Conservation (phyloP, 1,140 invertebrate genomes). For the Schlechtendalia chinensis region DNA sequence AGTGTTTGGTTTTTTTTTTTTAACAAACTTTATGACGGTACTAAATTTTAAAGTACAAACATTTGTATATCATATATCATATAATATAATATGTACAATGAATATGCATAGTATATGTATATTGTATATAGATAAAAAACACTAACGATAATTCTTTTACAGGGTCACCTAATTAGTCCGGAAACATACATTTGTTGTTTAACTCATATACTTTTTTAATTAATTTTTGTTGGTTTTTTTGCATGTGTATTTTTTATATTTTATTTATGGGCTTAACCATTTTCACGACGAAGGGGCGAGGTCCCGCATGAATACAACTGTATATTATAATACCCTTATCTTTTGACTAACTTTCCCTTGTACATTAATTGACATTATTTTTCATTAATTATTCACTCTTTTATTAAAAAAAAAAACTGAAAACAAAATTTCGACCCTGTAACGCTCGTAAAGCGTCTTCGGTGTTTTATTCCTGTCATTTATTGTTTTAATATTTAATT, state of each 20-base stretch:
- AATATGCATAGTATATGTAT: neutral
- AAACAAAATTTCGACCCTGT: slow-evolving; percentile 17
- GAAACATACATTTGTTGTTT: slow-evolving; percentile 28
- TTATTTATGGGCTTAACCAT: slow-evolving; percentile 7
- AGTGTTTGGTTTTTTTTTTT: neutral
- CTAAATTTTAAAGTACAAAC: neutral
- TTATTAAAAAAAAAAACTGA: slow-evolving; percentile 5
- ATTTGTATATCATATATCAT: neutral
- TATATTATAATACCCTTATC: slow-evolving; percentile 39
- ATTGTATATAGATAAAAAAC: slow-evolving; percentile 23
- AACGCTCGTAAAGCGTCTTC: neutral
- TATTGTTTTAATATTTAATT: neutral
- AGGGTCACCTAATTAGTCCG: slow-evolving; percentile 16
- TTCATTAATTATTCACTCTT: slow-evolving; percentile 25
- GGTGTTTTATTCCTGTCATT: neutral
- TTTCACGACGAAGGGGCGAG: neutral
- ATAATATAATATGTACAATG: neutral
- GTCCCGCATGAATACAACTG: slow-evolving; percentile 5
- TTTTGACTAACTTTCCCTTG: slow-evolving; percentile 31
- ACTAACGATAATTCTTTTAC: slow-evolving; percentile 15
- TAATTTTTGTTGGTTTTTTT: slow-evolving; percentile 38
- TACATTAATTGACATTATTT: slow-evolving; percentile 32
- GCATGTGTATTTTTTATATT: neutral
- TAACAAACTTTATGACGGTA: neutral
- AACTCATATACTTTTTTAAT: slow-evolving; percentile 27